A percentile compares a stretch with the other conserved stretches of the same genome.
Evolutionary conservation across 2,888 invertebrate species (phyloP).

Genomic region (Leuctra nigra): DNA sequence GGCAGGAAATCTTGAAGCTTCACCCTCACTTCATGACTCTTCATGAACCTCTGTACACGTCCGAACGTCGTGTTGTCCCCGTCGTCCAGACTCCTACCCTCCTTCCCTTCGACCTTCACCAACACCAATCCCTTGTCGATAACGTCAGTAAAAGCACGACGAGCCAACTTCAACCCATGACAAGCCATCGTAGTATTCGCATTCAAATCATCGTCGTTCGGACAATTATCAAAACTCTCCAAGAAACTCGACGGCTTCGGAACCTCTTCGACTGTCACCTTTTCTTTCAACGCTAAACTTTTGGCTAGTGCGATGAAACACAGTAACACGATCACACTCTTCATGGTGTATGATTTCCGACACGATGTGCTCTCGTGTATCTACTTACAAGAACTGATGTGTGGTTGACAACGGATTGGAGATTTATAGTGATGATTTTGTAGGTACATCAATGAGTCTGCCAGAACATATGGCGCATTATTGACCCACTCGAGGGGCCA

Average conservation of each 20-base stretch:
- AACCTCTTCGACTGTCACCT: not conserved
- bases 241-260: not conserved
- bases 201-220: constrained; percentile 1
- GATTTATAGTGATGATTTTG: not conserved
- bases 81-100: constrained; percentile 12
- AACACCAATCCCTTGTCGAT: not conserved
- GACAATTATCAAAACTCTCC: not conserved
- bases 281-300: not conserved
- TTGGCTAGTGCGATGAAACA: not conserved
- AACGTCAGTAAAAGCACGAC: not conserved
- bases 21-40: constrained; percentile 64
- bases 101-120: not conserved
- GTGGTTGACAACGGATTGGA: not conserved
- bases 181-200: not conserved
- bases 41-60: constrained; percentile 57
- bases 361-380: constrained; percentile 1
- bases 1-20: constrained; percentile 63
- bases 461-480: constrained; percentile 3
- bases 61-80: constrained; percentile 51
- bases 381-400: not conserved
- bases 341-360: not conserved
- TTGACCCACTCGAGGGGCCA: constrained; percentile 2
- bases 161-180: not conserved
- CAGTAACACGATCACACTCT: not conserved
- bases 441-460: not conserved